These are phyloP conservation scores for Sebastolobus altivelis DNA, from an alignment of 2,797 vertebrate genomes.

Conservation along the genomic window DNA sequence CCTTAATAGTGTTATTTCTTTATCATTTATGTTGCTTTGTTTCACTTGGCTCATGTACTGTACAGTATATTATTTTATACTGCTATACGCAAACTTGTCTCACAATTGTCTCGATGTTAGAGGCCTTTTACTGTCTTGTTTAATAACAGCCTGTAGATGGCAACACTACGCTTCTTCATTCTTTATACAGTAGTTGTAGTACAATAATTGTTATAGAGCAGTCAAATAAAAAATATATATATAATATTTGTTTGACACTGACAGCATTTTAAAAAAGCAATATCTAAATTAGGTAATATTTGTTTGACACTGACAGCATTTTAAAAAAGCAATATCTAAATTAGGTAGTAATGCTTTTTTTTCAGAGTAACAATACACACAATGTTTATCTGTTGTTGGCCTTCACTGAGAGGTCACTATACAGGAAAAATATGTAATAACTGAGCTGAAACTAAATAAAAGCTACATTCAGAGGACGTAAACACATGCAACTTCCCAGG, in stretches of 20 bases:
- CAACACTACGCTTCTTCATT: slow-evolving; percentile 15
- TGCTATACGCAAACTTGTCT: background rate
- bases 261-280: background rate
- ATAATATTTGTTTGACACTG: background rate
- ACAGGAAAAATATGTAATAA: background rate
- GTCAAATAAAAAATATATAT: background rate
- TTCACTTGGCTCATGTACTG: background rate
- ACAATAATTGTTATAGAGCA: background rate
- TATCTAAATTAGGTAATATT: background rate
- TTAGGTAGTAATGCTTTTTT: background rate
- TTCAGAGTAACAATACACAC: background rate
- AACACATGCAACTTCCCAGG: background rate
- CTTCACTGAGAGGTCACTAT: background rate
- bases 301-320: background rate
- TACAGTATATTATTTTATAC: background rate
- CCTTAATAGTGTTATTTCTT: background rate
- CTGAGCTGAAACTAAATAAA: background rate
- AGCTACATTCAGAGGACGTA: background rate
- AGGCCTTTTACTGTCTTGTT: background rate
- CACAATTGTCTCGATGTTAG: background rate
- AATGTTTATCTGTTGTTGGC: background rate
- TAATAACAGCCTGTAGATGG: slow-evolving; percentile 49
- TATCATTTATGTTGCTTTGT: background rate
- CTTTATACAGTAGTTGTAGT: background rate
- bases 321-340: background rate